Evolutionary conservation across 2,888 invertebrate species (phyloP).

Genomic region (Aleiodes testaceus): DNA sequence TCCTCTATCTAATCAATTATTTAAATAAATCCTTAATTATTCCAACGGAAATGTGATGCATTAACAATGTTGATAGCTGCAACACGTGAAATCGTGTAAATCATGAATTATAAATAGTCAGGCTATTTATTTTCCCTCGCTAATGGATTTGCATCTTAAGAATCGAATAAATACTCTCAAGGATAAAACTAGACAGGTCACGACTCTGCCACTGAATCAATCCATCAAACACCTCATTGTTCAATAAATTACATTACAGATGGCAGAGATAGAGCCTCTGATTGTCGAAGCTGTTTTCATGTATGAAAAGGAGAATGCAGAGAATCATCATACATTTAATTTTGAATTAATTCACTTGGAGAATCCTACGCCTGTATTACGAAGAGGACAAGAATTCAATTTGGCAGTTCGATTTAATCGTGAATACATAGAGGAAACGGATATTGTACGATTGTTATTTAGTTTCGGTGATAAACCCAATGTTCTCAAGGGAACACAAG

Average conservation of each 20-base stretch:
- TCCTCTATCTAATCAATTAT: neutral
- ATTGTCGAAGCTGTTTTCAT: conserved; percentile 78
- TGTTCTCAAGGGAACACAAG: conserved; percentile 76
- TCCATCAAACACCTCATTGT: too few relatives aligned
- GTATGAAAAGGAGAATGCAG: conserved; percentile 81
- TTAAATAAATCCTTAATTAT: neutral
- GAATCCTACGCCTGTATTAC: conserved; percentile 79
- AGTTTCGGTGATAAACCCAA: conserved; percentile 77
- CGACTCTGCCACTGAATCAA: too few relatives aligned
- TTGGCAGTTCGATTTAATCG: conserved; percentile 80
- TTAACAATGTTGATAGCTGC: neutral
- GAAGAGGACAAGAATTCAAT: conserved; percentile 83
- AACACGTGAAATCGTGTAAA: too few relatives aligned
- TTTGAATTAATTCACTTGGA: conserved; percentile 82
- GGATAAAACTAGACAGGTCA: too few relatives aligned
- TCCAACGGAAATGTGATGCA: neutral
- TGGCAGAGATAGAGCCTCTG: conserved; percentile 73
- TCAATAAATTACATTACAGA: conserved; percentile 47
- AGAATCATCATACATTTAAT: conserved; percentile 80
- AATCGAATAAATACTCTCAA: too few relatives aligned
- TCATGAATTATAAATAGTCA: too few relatives aligned
- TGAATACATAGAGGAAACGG: conserved; percentile 77
- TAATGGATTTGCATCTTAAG: too few relatives aligned
- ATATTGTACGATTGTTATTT: conserved; percentile 81
- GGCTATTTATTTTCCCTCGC: too few relatives aligned